Percentiles rank a stretch among this genome's conserved stretches.
phyloP scores from a whole-genome alignment of 2,113 vertebrate species.

The Okapia johnstoni region DNA sequence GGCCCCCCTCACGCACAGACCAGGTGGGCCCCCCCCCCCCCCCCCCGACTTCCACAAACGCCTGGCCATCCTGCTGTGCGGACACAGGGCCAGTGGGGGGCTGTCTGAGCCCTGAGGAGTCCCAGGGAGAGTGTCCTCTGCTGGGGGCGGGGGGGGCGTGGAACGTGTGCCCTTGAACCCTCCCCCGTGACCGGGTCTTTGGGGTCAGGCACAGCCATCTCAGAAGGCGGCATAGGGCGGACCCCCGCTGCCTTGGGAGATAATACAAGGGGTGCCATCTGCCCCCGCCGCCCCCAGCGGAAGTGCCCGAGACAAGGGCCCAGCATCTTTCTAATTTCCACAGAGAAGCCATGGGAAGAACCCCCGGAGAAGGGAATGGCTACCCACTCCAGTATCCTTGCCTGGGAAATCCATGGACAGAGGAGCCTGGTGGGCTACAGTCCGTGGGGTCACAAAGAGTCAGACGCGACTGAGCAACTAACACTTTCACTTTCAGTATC shows the following conservation, averaged over 20 bases:
- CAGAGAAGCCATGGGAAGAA: rapidly evolving
- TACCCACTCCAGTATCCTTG: neutral
- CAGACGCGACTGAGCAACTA: neutral
- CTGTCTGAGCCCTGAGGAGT: no score
- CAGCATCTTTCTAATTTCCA: neutral
- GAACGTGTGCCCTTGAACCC: no score
- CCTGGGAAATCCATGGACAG: neutral
- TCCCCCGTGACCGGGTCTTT: no score
- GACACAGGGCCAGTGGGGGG: rapidly evolving
- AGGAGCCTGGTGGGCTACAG: neutral
- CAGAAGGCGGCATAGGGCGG: rapidly evolving
- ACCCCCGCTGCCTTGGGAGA: neutral
- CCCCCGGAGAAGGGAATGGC: neutral
- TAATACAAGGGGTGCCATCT: neutral
- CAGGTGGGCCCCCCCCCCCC: no score
- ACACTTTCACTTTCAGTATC: neutral
- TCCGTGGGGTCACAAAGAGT: neutral
- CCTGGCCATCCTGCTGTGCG: neutral
- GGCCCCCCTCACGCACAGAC: no score
- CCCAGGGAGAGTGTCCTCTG: neutral
- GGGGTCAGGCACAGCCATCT: neutral
- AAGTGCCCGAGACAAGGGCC: neutral
- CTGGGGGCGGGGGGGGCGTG: no score
- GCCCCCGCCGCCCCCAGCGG: neutral
- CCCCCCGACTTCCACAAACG: neutral